phyloP scores from a whole-genome alignment of 2,797 vertebrate genomes.

The Dendrocincla tyrannina region DNA sequence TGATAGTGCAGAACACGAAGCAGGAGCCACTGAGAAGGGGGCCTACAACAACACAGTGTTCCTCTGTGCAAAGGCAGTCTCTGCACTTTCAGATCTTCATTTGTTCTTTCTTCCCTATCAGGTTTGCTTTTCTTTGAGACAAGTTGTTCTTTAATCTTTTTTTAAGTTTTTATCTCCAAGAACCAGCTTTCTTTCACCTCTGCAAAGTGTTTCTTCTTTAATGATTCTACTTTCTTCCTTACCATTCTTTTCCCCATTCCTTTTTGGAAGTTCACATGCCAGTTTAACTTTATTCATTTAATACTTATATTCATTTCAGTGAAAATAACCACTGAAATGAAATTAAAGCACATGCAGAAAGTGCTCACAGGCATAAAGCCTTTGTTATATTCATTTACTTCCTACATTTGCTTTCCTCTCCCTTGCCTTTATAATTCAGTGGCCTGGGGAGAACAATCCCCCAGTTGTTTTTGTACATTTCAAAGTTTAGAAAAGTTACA shows the following conservation, averaged over 20 bases:
- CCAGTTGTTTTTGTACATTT: not conserved
- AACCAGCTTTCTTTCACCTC: conserved; percentile 64
- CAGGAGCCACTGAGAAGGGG: not conserved
- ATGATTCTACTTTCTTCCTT: conserved; percentile 2
- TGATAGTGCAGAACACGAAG: not conserved
- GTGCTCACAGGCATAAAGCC: not conserved
- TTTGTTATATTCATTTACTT: conserved; percentile 12
- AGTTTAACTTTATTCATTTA: conserved; percentile 6
- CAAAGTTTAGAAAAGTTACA: not conserved
- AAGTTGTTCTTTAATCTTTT: conserved; percentile 41
- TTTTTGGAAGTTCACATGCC: not conserved
- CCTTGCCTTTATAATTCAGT: not conserved
- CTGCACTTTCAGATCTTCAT: not conserved
- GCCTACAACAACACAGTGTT: not conserved
- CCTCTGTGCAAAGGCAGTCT: not conserved
- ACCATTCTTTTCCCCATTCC: not conserved
- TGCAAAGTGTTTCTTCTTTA: conserved; percentile 7
- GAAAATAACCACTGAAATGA: not conserved
- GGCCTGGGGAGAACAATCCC: not conserved
- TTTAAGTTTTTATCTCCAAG: conserved; percentile 59
- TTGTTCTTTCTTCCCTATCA: not conserved
- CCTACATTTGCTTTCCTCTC: not conserved
- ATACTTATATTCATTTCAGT: not conserved
- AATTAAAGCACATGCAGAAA: conserved; percentile 19
- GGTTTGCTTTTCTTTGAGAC: conserved; percentile 3